Conservation (phyloP, 2,888 invertebrate species). For the Melangyna quadrimaculata region DNA sequence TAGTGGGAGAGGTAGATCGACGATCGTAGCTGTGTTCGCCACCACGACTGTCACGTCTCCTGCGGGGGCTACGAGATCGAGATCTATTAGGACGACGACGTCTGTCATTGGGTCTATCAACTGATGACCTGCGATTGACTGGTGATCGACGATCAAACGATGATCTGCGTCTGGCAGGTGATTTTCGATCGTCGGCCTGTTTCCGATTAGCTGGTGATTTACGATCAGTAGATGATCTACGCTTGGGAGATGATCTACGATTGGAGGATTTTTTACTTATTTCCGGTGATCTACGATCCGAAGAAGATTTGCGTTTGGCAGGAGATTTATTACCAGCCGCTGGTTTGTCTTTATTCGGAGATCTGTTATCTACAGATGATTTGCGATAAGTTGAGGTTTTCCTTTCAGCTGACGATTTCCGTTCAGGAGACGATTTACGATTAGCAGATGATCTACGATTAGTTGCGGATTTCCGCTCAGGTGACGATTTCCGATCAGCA, state of each 20-base stretch:
- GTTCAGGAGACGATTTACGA: neutral
- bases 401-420: neutral
- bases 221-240: conserved; percentile 69
- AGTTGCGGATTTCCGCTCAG: neutral
- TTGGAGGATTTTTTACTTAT: conserved; percentile 72
- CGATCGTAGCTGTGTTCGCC: conserved; percentile 72
- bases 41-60: conserved; percentile 68
- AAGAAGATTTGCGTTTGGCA: neutral
- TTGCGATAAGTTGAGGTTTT: neutral
- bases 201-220: conserved; percentile 75
- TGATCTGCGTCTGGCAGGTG: conserved; percentile 75
- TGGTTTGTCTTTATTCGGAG: neutral
- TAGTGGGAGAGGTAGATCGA: conserved; percentile 71
- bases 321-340: neutral
- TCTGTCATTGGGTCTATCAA: conserved; percentile 73
- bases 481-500: neutral
- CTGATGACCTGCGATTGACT: conserved; percentile 72
- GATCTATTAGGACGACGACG: conserved; percentile 63
- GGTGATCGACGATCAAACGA: conserved; percentile 75
- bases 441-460: neutral
- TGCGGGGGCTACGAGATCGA: conserved; percentile 56
- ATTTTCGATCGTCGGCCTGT: conserved; percentile 69
- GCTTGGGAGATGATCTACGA: conserved; percentile 51
- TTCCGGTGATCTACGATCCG: conserved; percentile 73
- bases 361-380: conserved; percentile 1